Evolutionary conservation across 2,113 vertebrate genomes (phyloP).

Genomic region (Cottus gobio): DNA sequence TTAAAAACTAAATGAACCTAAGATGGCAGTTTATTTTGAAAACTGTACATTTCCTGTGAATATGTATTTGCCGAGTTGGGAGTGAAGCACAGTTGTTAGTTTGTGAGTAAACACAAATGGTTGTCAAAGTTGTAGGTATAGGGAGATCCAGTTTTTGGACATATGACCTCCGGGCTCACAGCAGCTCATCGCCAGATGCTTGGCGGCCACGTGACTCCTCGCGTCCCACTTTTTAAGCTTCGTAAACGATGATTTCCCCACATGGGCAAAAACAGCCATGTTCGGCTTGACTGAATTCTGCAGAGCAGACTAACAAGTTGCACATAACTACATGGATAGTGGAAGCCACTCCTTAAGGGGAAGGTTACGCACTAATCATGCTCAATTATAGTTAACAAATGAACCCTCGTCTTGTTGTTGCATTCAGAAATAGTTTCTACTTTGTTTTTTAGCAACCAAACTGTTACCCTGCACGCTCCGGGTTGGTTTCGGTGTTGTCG

Average conservation of each 20-base stretch:
- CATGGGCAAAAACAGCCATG: conserved; percentile 7
- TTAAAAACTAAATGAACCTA: no score
- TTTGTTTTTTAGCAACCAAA: not conserved
- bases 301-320: not conserved
- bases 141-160: conserved; percentile 6
- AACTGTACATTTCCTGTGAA: not conserved
- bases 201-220: not conserved
- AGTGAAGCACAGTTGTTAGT: no score
- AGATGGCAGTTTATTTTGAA: no score
- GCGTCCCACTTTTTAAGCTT: conserved; percentile 7
- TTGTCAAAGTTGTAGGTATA: not conserved
- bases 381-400: not conserved
- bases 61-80: not conserved
- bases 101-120: not conserved
- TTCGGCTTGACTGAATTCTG: conserved; percentile 8
- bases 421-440: not conserved
- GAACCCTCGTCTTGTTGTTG: conserved; percentile 23
- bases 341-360: not conserved
- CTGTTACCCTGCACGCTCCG: not conserved
- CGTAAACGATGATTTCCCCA: conserved; percentile 28
- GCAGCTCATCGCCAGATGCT: conserved; percentile 20
- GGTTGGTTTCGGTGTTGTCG: not conserved
- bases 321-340: not conserved
- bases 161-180: conserved; percentile 9
- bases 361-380: not conserved